These are phyloP conservation scores for Aix galericulata DNA, from an alignment of 2,113 vertebrate species.

Conservation along the genomic window DNA sequence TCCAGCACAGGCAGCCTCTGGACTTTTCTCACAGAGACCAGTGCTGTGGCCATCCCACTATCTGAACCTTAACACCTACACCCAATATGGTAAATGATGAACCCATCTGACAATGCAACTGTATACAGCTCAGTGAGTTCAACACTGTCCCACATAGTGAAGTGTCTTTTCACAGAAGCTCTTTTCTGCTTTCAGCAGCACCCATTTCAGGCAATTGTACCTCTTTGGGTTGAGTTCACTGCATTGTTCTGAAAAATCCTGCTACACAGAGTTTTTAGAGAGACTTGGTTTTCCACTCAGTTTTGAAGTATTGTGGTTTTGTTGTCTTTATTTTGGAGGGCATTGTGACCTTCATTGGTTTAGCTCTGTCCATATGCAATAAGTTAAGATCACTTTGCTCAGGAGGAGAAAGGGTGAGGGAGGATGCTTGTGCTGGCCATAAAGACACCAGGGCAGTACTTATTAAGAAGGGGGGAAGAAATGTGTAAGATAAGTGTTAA, in stretches of 20 bases:
- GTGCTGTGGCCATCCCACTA: not conserved
- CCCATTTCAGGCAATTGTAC: not conserved
- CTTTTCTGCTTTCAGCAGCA: not conserved
- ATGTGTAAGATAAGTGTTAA: not conserved
- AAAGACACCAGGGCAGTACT: not conserved
- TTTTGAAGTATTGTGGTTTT: not conserved
- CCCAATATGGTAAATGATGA: not conserved
- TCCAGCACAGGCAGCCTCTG: fast-evolving
- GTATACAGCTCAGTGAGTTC: not conserved
- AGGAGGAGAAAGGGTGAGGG: not conserved
- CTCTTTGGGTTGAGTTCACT: not conserved
- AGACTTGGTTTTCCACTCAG: not conserved
- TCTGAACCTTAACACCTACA: not conserved
- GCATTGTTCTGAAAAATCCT: not conserved
- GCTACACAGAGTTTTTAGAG: not conserved
- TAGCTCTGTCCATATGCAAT: not conserved
- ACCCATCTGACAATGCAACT: not conserved
- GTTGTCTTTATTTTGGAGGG: not conserved
- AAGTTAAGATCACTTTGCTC: not conserved
- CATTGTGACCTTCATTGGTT: not conserved
- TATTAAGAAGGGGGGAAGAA: not conserved
- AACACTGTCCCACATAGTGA: not conserved
- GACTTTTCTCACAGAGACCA: not conserved
- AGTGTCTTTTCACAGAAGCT: not conserved
- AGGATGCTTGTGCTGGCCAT: not conserved